Evolutionary conservation across 2,888 invertebrate species (phyloP).

Genomic region (Nemotelus pantherinus): DNA sequence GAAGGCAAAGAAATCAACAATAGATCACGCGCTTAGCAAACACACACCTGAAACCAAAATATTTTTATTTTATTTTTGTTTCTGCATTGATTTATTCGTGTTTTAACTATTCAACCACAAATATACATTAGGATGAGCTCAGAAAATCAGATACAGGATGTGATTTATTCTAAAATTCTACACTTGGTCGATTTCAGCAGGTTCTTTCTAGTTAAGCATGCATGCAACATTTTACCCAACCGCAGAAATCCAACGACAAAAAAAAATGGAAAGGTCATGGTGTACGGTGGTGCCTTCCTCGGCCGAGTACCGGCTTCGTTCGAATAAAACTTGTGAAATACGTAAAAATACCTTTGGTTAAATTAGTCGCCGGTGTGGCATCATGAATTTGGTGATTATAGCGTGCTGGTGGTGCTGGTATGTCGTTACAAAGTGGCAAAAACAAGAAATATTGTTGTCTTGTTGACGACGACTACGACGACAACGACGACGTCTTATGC

Average conservation of each 20-base stretch:
- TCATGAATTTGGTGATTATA: neutral
- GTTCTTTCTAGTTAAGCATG: neutral
- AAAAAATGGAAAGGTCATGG: constrained; percentile 28
- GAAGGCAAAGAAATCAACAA: too few species aligned
- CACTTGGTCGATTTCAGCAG: neutral
- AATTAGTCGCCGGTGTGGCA: constrained; percentile 8
- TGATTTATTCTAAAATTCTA: too few species aligned
- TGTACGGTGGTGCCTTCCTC: constrained; percentile 10
- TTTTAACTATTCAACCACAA: too few species aligned
- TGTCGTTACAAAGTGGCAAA: constrained; percentile 17
- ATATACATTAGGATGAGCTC: too few species aligned
- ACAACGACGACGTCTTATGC: constrained; percentile 13
- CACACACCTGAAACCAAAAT: too few species aligned
- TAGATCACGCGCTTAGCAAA: too few species aligned
- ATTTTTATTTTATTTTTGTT: too few species aligned
- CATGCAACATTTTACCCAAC: neutral
- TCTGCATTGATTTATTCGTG: too few species aligned
- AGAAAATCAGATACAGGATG: too few species aligned
- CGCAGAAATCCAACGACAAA: neutral
- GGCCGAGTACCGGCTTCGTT: too few species aligned
- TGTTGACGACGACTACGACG: neutral
- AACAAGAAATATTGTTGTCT: constrained; percentile 29
- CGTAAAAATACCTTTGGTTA: constrained; percentile 3
- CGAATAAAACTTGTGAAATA: constrained; percentile 16
- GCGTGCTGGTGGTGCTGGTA: neutral